Percentiles rank a stretch among this genome's conserved stretches.
Conservation (phyloP, 1,140 invertebrate genomes). For the Matsumurasca onukii region DNA sequence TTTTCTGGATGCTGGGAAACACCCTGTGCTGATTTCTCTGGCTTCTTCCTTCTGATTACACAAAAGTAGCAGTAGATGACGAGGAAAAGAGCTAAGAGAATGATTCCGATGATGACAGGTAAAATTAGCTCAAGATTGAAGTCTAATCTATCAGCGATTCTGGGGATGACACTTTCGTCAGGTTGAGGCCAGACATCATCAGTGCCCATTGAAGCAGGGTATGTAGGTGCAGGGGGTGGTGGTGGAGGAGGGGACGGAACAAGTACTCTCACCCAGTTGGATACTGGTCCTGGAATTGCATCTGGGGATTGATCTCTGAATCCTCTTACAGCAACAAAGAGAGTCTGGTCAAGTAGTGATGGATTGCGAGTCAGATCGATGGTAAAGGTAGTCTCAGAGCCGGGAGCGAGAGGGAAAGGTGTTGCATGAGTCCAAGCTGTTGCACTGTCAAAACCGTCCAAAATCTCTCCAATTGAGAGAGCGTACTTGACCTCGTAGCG, state of each 20-base stretch:
- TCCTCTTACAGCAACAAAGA: constrained; percentile 56
- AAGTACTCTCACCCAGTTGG: constrained; percentile 56
- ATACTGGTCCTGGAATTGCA: constrained; percentile 51
- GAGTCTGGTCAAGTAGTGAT: constrained; percentile 49
- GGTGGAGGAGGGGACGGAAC: constrained; percentile 53
- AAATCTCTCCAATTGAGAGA: constrained; percentile 47
- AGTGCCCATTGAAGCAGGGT: constrained; percentile 45
- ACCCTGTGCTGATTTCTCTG: constrained; percentile 34
- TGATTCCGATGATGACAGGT: constrained; percentile 47
- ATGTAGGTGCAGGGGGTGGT: constrained; percentile 48
- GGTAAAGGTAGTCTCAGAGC: constrained; percentile 50
- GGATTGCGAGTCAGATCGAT: constrained; percentile 51
- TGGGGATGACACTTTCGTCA: constrained; percentile 43
- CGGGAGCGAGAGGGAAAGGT: constrained; percentile 48
- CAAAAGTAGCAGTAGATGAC: constrained; percentile 53
- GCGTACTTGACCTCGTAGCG: constrained; percentile 54
- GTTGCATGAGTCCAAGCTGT: constrained; percentile 46
- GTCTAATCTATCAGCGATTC: constrained; percentile 42
- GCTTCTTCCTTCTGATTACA: constrained; percentile 45
- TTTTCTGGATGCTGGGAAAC: constrained; percentile 40
- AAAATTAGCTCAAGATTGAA: constrained; percentile 48
- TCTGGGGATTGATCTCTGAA: constrained; percentile 45
- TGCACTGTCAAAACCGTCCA: constrained; percentile 51
- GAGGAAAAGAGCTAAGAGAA: constrained; percentile 48
- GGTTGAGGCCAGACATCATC: constrained; percentile 43